Conservation (phyloP, 1,140 invertebrate genomes). For the Ceratosolen solmsi region DNA sequence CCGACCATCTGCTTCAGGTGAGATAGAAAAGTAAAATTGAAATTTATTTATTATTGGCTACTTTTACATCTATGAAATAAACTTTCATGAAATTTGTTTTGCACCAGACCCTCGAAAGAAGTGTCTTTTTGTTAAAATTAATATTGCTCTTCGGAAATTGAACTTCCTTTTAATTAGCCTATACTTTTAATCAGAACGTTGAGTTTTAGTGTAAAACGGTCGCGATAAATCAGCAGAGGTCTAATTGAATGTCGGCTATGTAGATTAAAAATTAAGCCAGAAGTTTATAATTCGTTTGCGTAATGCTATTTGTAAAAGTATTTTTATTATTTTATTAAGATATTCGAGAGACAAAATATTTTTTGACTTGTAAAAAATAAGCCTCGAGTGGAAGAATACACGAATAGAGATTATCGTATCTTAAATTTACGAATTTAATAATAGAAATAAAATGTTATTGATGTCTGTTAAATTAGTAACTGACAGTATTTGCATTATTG, state of each 20-base stretch:
- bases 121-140: not conserved
- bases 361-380: no score
- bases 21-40: conserved; percentile 26
- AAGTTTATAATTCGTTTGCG: not conserved
- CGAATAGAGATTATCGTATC: no score
- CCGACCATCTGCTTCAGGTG: not conserved
- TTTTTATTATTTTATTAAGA: no score
- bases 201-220: not conserved
- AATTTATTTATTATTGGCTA: conserved; percentile 50
- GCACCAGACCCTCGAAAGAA: no score
- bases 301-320: no score
- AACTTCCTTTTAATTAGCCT: conserved; percentile 17
- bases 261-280: conserved; percentile 6
- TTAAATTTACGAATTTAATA: no score
- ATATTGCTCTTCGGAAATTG: conserved; percentile 25
- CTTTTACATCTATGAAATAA: conserved; percentile 48
- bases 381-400: no score
- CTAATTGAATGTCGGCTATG: not conserved
- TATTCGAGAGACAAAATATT: no score
- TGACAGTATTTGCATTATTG: no score
- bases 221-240: not conserved
- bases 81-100: not conserved
- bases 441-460: no score
- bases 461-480: no score
- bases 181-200: conserved; percentile 9